phyloP scores from a whole-genome alignment of 2,888 invertebrate species.

The Drosophila koepferae region DNA sequence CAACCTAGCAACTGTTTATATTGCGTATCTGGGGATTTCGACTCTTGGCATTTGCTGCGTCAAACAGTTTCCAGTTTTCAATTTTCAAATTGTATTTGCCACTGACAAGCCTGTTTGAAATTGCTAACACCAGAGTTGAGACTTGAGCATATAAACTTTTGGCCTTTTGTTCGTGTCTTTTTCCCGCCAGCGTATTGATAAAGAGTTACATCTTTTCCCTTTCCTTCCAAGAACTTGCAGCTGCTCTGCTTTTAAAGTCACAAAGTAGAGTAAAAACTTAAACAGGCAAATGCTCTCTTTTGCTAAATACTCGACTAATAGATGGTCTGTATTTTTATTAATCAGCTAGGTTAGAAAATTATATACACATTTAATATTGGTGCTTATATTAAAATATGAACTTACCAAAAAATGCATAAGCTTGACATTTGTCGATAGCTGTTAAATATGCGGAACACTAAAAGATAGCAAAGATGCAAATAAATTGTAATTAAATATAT shows the following conservation, averaged over 20 bases:
- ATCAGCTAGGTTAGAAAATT: too few species aligned
- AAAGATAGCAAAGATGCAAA: neutral
- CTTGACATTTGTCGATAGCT: fast-evolving
- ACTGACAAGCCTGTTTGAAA: slow-evolving; percentile 28
- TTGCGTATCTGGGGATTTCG: slow-evolving; percentile 16
- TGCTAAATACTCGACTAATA: neutral
- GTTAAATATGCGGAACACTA: neutral
- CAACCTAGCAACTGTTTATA: slow-evolving; percentile 34
- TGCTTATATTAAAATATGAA: neutral
- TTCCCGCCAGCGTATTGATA: neutral
- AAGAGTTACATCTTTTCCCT: neutral
- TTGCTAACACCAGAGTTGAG: slow-evolving; percentile 16
- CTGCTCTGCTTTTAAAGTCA: slow-evolving; percentile 20
- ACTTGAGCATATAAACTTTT: slow-evolving; percentile 30
- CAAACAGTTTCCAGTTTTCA: slow-evolving; percentile 37
- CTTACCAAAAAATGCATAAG: neutral
- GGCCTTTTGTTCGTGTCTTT: neutral
- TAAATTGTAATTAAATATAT: too few species aligned
- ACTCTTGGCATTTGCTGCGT: slow-evolving; percentile 36
- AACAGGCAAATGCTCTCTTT: neutral
- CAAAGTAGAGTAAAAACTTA: slow-evolving; percentile 19
- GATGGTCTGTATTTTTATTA: neutral
- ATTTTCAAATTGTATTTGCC: slow-evolving; percentile 44
- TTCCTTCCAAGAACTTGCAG: slow-evolving; percentile 1
- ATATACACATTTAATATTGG: neutral